Base-by-base conservation (phyloP, 2,888 invertebrate species). In the Drosophila hamatofila region DNA sequence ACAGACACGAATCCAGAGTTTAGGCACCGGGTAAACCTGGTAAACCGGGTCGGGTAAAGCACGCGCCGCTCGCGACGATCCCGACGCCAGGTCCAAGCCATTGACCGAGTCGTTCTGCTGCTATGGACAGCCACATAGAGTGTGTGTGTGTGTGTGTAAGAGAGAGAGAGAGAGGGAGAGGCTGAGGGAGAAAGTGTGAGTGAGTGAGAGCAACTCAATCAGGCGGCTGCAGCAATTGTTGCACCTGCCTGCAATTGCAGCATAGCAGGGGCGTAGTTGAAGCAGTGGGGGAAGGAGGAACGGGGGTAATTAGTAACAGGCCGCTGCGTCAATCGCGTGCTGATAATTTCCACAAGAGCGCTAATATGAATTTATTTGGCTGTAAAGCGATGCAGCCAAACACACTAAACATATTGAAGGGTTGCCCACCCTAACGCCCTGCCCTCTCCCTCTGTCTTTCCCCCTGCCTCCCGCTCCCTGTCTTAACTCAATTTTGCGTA, bases 281-380 rank as follows among this genome's bases (percentile, higher is more conserved):
- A 21, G 23, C 33, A 33, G 21, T 14, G 39, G 44, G 39, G 51
- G 39, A 35, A 57, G 27, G 52, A 33, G 27, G 25, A 42, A 37
- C 44, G 64, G 75, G 72, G 72, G 72, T 83, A 87, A 88, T 85
- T 83, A 85, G 88, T 84, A 81, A 88, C 87, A 86, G 81, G 72
- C 81, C 84, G 81, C 54, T 88, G 87, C 52, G 74, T 77, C 76
- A 88, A 88, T 84, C 84, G 88, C 84, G 84, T 84, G 84, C 88
- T 81, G 83, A 51, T 83, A 88, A 88, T 84, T 75, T 73, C 74
- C 72, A 86, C 27, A 84, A 27, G 41, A 49, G 55, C 61, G 79
- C 72, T 75, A 80, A 80, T 80, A 61, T 80, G 73, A 67, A 85
- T 85, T 76, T 84, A 75, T 82, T 70, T 74, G 63, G 62, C 51